Percentiles rank a stretch among this genome's conserved stretches.
phyloP scores from a whole-genome alignment of 2,888 invertebrate genomes.

The Caenorhabditis plicata region DNA sequence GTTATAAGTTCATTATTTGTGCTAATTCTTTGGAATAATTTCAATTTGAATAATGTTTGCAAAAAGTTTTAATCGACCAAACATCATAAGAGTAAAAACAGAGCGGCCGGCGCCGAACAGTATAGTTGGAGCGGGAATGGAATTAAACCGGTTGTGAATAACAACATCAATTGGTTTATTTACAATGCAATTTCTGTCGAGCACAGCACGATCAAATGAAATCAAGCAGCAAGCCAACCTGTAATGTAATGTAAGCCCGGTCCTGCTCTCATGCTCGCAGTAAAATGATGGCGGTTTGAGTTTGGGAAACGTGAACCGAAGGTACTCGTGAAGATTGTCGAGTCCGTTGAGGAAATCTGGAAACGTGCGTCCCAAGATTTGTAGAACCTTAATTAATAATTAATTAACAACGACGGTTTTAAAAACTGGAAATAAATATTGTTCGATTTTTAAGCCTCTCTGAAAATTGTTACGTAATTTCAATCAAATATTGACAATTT shows the following conservation, averaged over 20 bases:
- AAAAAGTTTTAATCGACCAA: neutral
- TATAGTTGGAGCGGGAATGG: too few species aligned
- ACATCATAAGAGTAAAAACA: neutral
- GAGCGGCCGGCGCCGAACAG: too few species aligned
- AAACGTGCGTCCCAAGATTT: slow-evolving; percentile 62
- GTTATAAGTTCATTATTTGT: slow-evolving; percentile 3
- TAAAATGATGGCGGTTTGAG: slow-evolving; percentile 91
- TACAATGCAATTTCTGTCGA: too few species aligned
- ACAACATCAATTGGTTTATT: too few species aligned
- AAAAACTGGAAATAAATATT: too few species aligned
- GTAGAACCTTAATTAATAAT: slow-evolving; percentile 45
- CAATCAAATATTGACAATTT: too few species aligned
- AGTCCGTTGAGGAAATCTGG: slow-evolving; percentile 63
- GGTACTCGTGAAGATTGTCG: slow-evolving; percentile 62
- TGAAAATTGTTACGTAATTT: too few species aligned
- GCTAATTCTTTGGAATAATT: slow-evolving; percentile 1
- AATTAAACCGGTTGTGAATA: too few species aligned
- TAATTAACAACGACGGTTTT: slow-evolving; percentile 1
- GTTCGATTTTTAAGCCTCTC: too few species aligned
- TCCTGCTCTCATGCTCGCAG: slow-evolving; percentile 89
- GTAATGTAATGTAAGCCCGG: slow-evolving; percentile 89
- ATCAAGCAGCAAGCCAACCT: too few species aligned
- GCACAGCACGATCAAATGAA: too few species aligned
- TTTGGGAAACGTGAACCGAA: slow-evolving; percentile 70
- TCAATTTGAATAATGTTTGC: too few species aligned